Percentiles rank a stretch among this genome's conserved stretches.
These are phyloP conservation scores for Dendronephthya gigantea DNA, from an alignment of 64 coral and sea anemone species.

Conservation along the genomic window DNA sequence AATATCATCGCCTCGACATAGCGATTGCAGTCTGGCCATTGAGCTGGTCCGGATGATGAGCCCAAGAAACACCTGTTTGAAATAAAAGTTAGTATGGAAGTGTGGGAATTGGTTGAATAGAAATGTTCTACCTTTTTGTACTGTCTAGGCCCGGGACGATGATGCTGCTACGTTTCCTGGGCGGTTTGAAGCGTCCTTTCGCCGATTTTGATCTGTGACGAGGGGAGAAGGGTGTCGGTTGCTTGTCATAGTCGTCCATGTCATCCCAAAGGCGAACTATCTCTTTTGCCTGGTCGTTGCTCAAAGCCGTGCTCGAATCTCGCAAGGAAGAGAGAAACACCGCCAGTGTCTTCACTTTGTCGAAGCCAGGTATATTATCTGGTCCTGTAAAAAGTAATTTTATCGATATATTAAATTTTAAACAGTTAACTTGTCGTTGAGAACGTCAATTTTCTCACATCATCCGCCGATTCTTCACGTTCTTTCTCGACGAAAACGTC, in stretches of 20 bases:
- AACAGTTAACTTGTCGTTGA: neutral
- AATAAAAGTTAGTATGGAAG: neutral
- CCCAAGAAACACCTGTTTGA: conserved; percentile 31
- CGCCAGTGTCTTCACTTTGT: conserved; percentile 24
- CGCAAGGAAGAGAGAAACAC: conserved; percentile 23
- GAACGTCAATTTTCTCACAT: neutral
- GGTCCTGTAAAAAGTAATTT: conserved; percentile 4
- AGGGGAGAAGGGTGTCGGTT: conserved; percentile 16
- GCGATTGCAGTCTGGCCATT: conserved; percentile 32
- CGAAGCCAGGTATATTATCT: conserved; percentile 22
- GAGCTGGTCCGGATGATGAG: conserved; percentile 32
- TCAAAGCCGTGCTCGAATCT: neutral
- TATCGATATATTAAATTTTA: neutral
- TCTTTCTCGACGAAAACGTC: neutral
- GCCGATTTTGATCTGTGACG: conserved; percentile 17
- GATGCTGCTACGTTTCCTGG: conserved; percentile 12
- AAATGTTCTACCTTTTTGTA: conserved; percentile 12
- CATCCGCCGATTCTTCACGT: neutral
- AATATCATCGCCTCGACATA: conserved; percentile 40
- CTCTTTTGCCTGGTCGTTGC: conserved; percentile 25
- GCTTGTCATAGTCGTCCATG: conserved; percentile 38
- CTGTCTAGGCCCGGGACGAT: conserved; percentile 39
- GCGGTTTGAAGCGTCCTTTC: conserved; percentile 26
- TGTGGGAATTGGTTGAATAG: neutral
- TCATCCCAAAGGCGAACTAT: conserved; percentile 32